These are phyloP conservation scores for Elaphurus davidianus DNA, from an alignment of 2,113 vertebrate genomes.

Conservation along the genomic window DNA sequence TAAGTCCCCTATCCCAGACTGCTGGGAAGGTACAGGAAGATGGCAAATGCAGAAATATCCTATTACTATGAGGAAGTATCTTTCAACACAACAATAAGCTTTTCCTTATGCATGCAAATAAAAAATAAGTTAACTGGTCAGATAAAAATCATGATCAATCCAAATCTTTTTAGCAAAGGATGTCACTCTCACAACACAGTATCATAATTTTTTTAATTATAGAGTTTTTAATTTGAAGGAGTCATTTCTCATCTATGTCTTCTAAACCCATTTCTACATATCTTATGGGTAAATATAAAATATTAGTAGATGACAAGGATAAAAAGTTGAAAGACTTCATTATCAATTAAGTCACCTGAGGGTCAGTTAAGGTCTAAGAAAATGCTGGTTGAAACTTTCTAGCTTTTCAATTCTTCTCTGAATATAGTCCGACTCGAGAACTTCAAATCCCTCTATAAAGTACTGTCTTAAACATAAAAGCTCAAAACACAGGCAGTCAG, in stretches of 20 bases:
- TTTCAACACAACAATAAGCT: neutral
- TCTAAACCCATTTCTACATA: neutral
- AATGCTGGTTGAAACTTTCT: neutral
- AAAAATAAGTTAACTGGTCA: neutral
- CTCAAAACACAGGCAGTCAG: neutral
- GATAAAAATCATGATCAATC: conserved; percentile 8
- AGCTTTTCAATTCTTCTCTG: conserved; percentile 6
- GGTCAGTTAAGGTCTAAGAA: conserved; percentile 1
- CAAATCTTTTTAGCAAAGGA: neutral
- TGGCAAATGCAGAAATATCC: neutral
- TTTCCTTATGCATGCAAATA: neutral
- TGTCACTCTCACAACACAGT: neutral
- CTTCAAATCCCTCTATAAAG: neutral
- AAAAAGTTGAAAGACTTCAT: neutral
- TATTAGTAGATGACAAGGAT: neutral
- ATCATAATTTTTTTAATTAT: conserved; percentile 2
- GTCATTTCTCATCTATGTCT: neutral
- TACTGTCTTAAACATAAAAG: neutral
- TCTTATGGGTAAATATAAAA: conserved; percentile 22
- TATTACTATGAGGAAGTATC: neutral
- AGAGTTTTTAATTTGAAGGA: neutral
- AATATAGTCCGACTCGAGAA: neutral
- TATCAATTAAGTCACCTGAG: neutral
- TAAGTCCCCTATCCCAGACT: neutral
- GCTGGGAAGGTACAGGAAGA: neutral